phyloP scores from a whole-genome alignment of 2,888 invertebrate genomes.

The Lysandra bellargus region DNA sequence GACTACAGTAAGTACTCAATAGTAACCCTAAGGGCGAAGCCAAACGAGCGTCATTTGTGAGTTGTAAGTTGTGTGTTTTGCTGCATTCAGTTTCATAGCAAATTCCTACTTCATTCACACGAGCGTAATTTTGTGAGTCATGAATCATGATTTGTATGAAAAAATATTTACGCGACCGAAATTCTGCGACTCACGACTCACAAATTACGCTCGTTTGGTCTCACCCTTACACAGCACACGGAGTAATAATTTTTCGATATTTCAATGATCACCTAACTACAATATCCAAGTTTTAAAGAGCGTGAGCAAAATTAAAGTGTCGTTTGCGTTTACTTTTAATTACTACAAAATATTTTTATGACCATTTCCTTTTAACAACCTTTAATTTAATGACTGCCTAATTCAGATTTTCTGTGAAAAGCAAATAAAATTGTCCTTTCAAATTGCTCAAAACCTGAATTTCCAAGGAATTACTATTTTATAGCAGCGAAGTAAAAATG shows the following conservation, averaged over 20 bases:
- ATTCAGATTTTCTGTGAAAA: background rate
- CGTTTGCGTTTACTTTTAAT: background rate
- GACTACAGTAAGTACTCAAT: background rate
- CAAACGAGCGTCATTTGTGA: too few relatives aligned
- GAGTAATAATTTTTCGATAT: too few relatives aligned
- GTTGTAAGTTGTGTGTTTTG: too few relatives aligned
- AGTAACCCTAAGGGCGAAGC: background rate
- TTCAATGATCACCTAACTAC: too few relatives aligned
- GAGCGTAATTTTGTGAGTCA: too few relatives aligned
- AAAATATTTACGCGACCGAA: too few relatives aligned
- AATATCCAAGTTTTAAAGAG: background rate
- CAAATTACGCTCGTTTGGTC: too few relatives aligned
- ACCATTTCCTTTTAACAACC: background rate
- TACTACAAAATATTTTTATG: background rate
- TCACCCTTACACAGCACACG: background rate
- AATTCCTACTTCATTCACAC: too few relatives aligned
- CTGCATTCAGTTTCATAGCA: too few relatives aligned
- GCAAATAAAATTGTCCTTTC: slow-evolving; percentile 2
- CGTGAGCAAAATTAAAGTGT: background rate
- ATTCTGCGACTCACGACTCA: too few relatives aligned
- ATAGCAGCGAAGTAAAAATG: slow-evolving; percentile 22
- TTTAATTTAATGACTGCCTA: background rate
- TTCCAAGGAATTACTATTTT: slow-evolving; percentile 24
- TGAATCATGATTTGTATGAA: too few relatives aligned
- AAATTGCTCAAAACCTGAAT: slow-evolving; percentile 8